These are phyloP conservation scores for Thera obeliscata DNA, from an alignment of 2,888 invertebrate genomes.

Conservation along the genomic window DNA sequence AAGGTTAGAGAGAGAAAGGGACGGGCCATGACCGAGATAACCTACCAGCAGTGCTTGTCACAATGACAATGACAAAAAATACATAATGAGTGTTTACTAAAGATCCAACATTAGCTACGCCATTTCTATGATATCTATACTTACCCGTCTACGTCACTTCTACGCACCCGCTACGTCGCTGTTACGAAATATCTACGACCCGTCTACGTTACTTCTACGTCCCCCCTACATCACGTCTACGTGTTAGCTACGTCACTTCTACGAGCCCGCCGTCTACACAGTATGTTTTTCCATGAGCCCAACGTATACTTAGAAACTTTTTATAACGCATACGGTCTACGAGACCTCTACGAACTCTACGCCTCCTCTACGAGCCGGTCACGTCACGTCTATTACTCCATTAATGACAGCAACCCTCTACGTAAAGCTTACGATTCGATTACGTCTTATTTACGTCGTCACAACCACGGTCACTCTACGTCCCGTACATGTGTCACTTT, in stretches of 20 bases:
- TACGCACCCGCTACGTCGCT: not conserved
- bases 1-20: too few relatives aligned
- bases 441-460: too few relatives aligned
- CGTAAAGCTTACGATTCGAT: not conserved
- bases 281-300: too few relatives aligned
- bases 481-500: not conserved
- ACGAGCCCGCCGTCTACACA: not conserved
- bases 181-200: not conserved
- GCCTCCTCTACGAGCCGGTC: not conserved
- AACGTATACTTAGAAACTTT: too few relatives aligned
- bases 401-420: not conserved
- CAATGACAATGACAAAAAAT: too few relatives aligned
- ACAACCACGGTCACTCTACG: not conserved
- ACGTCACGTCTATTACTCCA: not conserved
- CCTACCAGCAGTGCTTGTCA: too few relatives aligned
- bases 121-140: too few relatives aligned
- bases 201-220: constrained; percentile 1
- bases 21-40: too few relatives aligned
- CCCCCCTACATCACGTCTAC: constrained; percentile 1
- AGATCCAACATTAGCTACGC: too few relatives aligned
- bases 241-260: constrained; percentile 2
- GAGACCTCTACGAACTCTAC: not conserved
- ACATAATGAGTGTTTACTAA: too few relatives aligned
- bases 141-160: not conserved
- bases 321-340: too few relatives aligned